Evolutionary conservation across 2,888 invertebrate species (phyloP).

Genomic region (Drosophila kambysellisi): DNA sequence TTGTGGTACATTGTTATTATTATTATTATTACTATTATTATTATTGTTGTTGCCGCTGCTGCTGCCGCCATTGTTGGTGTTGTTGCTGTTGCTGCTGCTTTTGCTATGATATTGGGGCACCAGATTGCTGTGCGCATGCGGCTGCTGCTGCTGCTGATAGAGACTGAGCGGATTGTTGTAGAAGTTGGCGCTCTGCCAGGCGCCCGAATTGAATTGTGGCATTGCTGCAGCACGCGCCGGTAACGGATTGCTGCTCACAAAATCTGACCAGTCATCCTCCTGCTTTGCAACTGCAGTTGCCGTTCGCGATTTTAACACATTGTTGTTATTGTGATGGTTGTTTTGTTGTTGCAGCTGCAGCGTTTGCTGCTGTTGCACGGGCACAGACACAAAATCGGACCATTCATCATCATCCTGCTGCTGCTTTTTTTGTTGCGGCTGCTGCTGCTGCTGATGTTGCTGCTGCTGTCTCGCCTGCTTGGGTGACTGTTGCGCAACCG

Average conservation of each 20-base stretch:
- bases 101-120: constrained; percentile 64
- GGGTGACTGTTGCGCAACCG: constrained; percentile 65
- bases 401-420: constrained; percentile 86
- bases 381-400: constrained; percentile 86
- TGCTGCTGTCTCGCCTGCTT: constrained; percentile 29
- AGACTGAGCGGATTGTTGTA: constrained; percentile 83
- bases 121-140: constrained; percentile 67
- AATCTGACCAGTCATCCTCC: constrained; percentile 87
- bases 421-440: constrained; percentile 26
- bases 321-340: constrained; percentile 51
- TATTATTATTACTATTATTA: constrained; percentile 48
- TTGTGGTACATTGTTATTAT: constrained; percentile 71
- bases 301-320: constrained; percentile 25
- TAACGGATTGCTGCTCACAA: constrained; percentile 86
- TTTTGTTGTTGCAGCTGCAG: constrained; percentile 24
- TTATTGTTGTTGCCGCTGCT: constrained; percentile 50
- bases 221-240: constrained; percentile 28
- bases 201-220: constrained; percentile 83
- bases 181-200: constrained; percentile 84
- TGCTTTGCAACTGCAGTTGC: constrained; percentile 28
- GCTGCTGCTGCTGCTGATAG: constrained; percentile 77
- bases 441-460: constrained; percentile 30
- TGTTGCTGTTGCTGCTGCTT: constrained; percentile 38
- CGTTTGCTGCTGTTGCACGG: constrained; percentile 49
- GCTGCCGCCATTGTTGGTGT: constrained; percentile 23